phyloP scores from a whole-genome alignment of 2,888 invertebrate genomes.

The Silvanus unidentatus region DNA sequence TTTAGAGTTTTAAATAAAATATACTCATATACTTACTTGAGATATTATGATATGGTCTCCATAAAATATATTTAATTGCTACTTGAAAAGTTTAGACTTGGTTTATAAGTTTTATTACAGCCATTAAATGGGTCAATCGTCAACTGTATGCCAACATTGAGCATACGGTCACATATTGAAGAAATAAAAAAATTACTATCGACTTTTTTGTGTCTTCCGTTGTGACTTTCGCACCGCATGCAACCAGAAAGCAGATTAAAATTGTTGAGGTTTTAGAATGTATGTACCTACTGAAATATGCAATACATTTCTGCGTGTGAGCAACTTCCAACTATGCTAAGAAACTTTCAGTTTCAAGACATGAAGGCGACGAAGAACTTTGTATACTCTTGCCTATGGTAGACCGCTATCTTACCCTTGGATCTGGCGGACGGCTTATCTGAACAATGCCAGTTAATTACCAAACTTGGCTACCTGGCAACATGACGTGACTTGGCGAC shows the following conservation, averaged over 20 bases:
- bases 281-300: neutral
- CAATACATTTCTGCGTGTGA: too few relatives aligned
- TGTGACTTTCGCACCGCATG: neutral
- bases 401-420: slow-evolving; percentile 25
- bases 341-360: slow-evolving; percentile 1
- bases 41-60: too few relatives aligned
- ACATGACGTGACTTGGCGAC: slow-evolving; percentile 32
- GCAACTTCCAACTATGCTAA: neutral
- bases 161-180: too few relatives aligned
- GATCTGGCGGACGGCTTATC: slow-evolving; percentile 37
- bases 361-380: slow-evolving; percentile 2
- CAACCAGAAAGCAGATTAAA: too few relatives aligned
- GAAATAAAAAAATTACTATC: too few relatives aligned
- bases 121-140: slow-evolving; percentile 6
- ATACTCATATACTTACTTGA: too few relatives aligned
- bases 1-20: too few relatives aligned
- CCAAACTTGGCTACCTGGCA: slow-evolving; percentile 41
- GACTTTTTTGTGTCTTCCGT: too few relatives aligned
- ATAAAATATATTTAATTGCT: slow-evolving; percentile 7
- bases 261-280: neutral
- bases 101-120: slow-evolving; percentile 1
- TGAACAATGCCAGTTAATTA: slow-evolving; percentile 43
- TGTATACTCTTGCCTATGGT: neutral
- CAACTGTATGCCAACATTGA: neutral
- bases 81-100: slow-evolving; percentile 3